These are phyloP conservation scores for Mormyrops attenuatus DNA, from an alignment of 2,797 vertebrate species.

Conservation along the genomic window DNA sequence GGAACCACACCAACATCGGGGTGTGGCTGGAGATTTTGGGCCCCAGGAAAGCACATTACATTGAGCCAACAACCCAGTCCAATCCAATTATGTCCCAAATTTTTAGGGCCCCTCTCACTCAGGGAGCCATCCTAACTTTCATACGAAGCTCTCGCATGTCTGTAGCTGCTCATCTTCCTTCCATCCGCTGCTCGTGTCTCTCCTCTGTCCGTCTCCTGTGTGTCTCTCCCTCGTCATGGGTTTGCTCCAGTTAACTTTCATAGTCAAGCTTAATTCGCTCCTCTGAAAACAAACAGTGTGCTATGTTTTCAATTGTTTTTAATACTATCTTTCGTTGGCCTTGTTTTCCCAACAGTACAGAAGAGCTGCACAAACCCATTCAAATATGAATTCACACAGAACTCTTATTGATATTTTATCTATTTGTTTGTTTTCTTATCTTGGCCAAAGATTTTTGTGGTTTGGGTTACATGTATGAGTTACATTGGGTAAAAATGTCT, in stretches of 20 bases:
- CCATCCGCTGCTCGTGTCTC: not conserved
- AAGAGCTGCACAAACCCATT: not conserved
- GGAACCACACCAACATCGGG: not conserved
- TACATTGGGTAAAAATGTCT: not conserved
- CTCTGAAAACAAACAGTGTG: not conserved
- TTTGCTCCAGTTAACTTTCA: conserved; percentile 1
- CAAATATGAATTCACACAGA: not conserved
- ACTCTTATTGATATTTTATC: not conserved
- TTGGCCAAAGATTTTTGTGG: not conserved
- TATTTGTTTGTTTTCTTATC: not conserved
- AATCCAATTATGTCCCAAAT: not conserved
- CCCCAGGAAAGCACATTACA: not conserved
- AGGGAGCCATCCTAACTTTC: not conserved
- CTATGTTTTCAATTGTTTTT: not conserved
- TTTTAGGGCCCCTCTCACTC: not conserved
- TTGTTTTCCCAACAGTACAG: not conserved
- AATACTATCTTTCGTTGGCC: not conserved
- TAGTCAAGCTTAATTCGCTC: not conserved
- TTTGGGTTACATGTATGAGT: not conserved
- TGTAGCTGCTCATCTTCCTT: not conserved
- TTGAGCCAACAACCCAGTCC: not conserved
- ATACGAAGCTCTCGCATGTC: not conserved
- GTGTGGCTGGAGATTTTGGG: not conserved
- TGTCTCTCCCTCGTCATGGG: not conserved
- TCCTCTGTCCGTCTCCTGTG: not conserved